Evolutionary conservation across 2,888 invertebrate species (phyloP).

Genomic region (Zeuzera pyrina): DNA sequence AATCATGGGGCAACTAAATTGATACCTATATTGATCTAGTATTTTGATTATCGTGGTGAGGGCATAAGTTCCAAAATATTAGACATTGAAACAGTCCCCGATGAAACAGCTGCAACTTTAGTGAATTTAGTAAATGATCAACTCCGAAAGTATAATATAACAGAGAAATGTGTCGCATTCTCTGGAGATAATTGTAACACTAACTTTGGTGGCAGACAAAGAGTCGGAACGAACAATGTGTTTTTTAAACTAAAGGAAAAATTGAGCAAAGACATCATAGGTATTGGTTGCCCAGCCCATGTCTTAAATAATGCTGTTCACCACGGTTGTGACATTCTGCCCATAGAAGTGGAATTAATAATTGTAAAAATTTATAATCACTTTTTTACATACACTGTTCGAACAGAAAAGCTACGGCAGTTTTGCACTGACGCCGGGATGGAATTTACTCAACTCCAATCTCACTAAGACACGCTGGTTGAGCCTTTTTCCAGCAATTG

Average conservation of each 20-base stretch:
- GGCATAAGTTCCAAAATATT: not conserved
- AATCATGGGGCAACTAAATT: not conserved
- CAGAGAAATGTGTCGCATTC: not conserved
- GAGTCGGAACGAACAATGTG: not conserved
- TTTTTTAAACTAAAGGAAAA: not conserved
- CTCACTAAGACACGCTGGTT: conserved; percentile 1
- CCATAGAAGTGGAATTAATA: conserved; percentile 5
- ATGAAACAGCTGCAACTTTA: not conserved
- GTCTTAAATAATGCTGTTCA: not conserved
- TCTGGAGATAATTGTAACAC: not conserved
- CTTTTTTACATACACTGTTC: conserved; percentile 2
- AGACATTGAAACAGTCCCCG: not conserved
- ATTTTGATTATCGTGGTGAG: not conserved
- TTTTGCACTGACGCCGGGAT: not conserved
- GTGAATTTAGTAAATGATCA: not conserved
- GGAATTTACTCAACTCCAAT: conserved; percentile 1
- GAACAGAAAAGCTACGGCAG: conserved; percentile 2
- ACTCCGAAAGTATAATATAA: not conserved
- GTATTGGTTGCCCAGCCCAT: not conserved
- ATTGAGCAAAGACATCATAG: not conserved
- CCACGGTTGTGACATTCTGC: conserved; percentile 3
- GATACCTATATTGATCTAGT: not conserved
- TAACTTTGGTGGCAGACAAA: not conserved
- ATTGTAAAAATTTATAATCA: conserved; percentile 4
- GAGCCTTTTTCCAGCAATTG: conserved; percentile 1